Evolutionary conservation across 1,140 invertebrate genomes (phyloP), one percentile per base, ranked within the genome.

Genomic region (Venustaconcha ellipsiformis): DNA sequence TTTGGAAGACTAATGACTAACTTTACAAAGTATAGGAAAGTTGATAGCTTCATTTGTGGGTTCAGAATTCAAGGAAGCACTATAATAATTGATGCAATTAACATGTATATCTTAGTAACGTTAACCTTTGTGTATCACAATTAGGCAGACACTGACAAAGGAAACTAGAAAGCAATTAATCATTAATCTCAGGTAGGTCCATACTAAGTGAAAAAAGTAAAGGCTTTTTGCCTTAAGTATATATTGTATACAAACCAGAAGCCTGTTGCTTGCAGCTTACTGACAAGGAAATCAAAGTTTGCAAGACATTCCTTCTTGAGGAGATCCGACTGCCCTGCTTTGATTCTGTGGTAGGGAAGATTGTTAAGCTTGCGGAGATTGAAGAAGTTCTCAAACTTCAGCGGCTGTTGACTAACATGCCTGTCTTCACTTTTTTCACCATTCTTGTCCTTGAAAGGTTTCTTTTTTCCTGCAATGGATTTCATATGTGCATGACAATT

Each of bases 261-360:
- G 15, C 79, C 78, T 70, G 78, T 72, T 20, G 80, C 82, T 57
- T 79, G 74, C 17, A 99, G 90, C 89, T 99, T 99, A 0, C 96
- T 96, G 86, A 98, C 95, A 1, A 99, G 90, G 96, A 97, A 99
- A 79, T 97, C 94, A 86, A 98, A 99, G 89, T 99, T 98, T 89
- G 98, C 98, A 1, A 99, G 92, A 26, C 98, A 97, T 85, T 97
- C 93, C 74, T 95, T 93, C 86, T 97, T 98, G 0, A 99, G 90
- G 90, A 98, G 96, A 67, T 94, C 94, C 83, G 96, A 95, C 48
- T 97, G 93, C 64, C 94, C 92, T 0, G 96, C 94, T 23, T 96
- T 91, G 0, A 98, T 73, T 59, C 85, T 71, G 59, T 95, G 94
- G 89, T 93, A 94, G 71, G 95, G 95, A 62, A 96, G 90, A 89